Conservation (phyloP, 2,888 invertebrate genomes). For the Pyrrhia umbra region DNA sequence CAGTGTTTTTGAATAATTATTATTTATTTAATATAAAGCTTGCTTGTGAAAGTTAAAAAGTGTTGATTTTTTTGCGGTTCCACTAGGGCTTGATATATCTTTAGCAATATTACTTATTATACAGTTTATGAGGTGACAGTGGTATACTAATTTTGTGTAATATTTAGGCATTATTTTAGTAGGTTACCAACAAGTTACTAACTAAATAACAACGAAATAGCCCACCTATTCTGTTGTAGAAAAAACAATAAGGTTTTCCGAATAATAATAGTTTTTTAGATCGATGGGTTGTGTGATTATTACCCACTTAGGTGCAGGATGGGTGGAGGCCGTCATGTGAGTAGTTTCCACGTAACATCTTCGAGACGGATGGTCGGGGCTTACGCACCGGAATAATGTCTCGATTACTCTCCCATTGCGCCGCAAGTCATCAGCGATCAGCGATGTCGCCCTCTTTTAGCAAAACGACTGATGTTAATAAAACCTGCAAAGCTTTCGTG, state of each 20-base stretch:
- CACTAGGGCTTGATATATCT: neutral
- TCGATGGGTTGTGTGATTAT: constrained; percentile 55
- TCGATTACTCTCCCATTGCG: constrained; percentile 74
- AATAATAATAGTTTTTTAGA: constrained; percentile 27
- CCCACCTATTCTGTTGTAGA: no score
- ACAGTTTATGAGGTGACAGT: neutral
- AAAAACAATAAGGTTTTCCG: constrained; percentile 7
- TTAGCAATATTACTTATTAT: no score
- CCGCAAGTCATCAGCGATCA: constrained; percentile 54
- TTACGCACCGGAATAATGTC: constrained; percentile 84
- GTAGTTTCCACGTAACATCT: constrained; percentile 77
- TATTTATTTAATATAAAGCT: constrained; percentile 16
- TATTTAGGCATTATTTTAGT: no score
- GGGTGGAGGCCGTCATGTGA: constrained; percentile 65
- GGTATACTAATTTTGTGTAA: no score
- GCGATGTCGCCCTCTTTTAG: constrained; percentile 32
- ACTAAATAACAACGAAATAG: no score
- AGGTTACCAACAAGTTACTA: no score
- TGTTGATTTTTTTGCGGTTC: neutral
- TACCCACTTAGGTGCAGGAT: constrained; percentile 58
- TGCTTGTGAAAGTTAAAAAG: constrained; percentile 2
- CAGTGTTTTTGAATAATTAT: constrained; percentile 12
- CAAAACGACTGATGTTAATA: no score
- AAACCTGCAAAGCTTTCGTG: no score
- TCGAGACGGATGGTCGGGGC: constrained; percentile 75